Base-by-base conservation (phyloP, 2,888 invertebrate species). In the Chydorus sphaericus region DNA sequence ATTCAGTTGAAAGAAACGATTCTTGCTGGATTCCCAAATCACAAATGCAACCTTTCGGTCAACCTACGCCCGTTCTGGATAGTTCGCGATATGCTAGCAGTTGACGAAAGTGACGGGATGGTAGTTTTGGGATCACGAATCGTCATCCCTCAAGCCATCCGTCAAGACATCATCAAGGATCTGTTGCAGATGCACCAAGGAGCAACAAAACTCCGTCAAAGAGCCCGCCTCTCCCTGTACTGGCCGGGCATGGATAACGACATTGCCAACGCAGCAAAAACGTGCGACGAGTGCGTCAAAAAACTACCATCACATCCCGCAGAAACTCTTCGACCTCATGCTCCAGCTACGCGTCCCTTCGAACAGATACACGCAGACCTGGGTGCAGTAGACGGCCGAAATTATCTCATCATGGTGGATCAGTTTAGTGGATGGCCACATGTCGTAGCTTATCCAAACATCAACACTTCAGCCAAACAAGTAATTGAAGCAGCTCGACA, bases 151-250 rank as follows among this genome's bases (percentile, higher is more conserved):
- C 16, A 31, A n/a, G 33, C 28, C 14, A 49, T 61, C 16, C 58
- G 59, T 23, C 39, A 55, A 2, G 23, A 55, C 29, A 59, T 57
- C 14, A 50, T 63, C 4, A 31, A 58, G n/a, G 30, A 62, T 4
- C 61, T 61, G 2, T 63, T 64, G 38, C 33, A 38, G 20, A 59
- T 62, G 6, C 61, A 63, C 48, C 60, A 61, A 52, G 62, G 62
- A 7, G 58, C 57, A 8, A 53, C 20, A 10, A 57, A 59, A 26
- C 62, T 59, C 5, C 59, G 61, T 44, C 54, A 55, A 5, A 52
- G 60, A 7, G 33, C 62, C 7, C 54, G 61, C 11, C 57, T 55
- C 16, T 62, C 59, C 48, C 59, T 59, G 8, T 63, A 57, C 61
- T 64, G 63, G 57, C 56, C 55, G 10, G 38, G 59, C 11, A 61